Percentiles rank a stretch among this genome's conserved stretches.
These are phyloP conservation scores for Patagioenas fasciata DNA, from an alignment of 2,113 vertebrate genomes.

Conservation along the genomic window DNA sequence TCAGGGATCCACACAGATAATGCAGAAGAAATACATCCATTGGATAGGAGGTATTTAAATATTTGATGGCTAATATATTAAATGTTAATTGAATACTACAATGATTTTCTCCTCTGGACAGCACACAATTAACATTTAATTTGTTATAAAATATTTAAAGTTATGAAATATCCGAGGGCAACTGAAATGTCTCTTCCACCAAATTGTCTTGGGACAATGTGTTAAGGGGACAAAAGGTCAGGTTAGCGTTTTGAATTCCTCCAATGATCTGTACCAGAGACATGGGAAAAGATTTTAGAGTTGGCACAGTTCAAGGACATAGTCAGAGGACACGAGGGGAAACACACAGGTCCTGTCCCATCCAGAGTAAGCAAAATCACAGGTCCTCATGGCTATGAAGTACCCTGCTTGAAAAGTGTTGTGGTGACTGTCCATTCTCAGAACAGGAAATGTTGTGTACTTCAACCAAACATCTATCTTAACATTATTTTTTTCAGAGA, in stretches of 20 bases:
- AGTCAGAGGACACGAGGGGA: not conserved
- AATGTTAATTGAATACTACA: conserved; percentile 81
- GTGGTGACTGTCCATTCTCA: not conserved
- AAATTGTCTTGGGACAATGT: conserved; percentile 65
- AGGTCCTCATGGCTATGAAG: not conserved
- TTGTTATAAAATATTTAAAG: conserved; percentile 83
- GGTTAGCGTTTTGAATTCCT: conserved; percentile 53
- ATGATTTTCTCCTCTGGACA: conserved; percentile 76
- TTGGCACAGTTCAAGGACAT: not conserved
- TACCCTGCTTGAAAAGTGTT: not conserved
- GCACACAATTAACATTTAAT: conserved; percentile 84
- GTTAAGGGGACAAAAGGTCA: conserved; percentile 70
- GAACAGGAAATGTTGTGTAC: not conserved
- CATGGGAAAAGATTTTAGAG: conserved; percentile 3
- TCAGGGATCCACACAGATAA: not conserved
- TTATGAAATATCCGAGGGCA: conserved; percentile 79
- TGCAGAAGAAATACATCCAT: conserved; percentile 59
- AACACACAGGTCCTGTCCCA: not conserved
- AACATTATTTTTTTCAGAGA: not conserved
- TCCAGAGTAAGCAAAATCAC: not conserved
- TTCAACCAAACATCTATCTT: not conserved
- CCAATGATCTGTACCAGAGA: conserved; percentile 4
- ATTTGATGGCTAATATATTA: conserved; percentile 85
- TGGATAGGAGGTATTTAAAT: conserved; percentile 75
- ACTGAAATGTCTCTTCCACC: conserved; percentile 69